Conservation (phyloP, 2,888 invertebrate species). For the Aphidoletes aphidimyza region DNA sequence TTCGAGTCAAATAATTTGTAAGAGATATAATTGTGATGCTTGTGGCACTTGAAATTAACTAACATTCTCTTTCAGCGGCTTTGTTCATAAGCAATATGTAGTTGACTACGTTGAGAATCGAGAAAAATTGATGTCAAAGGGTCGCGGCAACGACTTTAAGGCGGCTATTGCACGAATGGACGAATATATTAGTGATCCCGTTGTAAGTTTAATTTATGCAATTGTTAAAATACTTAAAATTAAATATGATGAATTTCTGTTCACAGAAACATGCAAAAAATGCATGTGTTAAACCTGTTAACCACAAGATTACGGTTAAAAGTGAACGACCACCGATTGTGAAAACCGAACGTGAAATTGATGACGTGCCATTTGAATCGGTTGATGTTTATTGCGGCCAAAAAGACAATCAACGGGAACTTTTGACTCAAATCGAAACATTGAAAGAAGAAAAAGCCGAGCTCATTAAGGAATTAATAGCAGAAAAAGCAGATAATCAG, state of each 20-base stretch:
- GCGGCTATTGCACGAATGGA: background rate
- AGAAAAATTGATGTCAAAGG: background rate
- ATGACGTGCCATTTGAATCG: background rate
- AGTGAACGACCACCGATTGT: background rate
- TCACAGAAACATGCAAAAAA: background rate
- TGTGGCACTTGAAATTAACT: background rate
- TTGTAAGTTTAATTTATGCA: background rate
- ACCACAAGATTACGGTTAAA: background rate
- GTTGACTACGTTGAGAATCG: background rate
- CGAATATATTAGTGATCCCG: background rate
- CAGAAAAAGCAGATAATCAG: background rate
- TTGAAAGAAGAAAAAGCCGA: background rate
- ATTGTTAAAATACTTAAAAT: background rate
- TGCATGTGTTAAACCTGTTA: background rate
- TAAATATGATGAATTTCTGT: too few relatives aligned
- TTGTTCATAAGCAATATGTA: background rate
- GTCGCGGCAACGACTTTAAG: background rate
- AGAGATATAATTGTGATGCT: background rate
- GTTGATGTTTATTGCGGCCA: background rate
- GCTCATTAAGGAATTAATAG: background rate
- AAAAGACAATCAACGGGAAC: background rate
- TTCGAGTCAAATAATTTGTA: background rate
- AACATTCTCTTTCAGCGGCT: background rate
- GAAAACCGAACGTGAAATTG: background rate
- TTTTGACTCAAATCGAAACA: background rate